These are phyloP conservation scores for Hyposoter didymator DNA, from an alignment of 2,888 invertebrate species.

Conservation along the genomic window DNA sequence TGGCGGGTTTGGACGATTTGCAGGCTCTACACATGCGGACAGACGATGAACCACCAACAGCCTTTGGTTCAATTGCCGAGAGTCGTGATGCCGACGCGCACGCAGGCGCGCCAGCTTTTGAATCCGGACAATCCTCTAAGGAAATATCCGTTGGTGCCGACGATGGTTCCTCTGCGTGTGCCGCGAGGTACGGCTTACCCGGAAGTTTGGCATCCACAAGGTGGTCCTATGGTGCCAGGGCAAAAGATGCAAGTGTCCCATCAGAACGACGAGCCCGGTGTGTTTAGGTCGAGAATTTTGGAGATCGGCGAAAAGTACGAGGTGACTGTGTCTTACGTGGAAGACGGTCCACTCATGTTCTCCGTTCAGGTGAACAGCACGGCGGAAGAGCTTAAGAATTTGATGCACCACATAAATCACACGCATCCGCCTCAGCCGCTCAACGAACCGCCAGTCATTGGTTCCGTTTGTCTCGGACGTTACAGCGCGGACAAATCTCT, in stretches of 20 bases:
- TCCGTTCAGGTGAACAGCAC: slow-evolving; percentile 89
- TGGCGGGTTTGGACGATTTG: neutral
- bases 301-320: slow-evolving; percentile 87
- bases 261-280: slow-evolving; percentile 74
- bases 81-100: slow-evolving; percentile 12
- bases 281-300: slow-evolving; percentile 82
- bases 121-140: neutral
- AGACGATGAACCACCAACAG: neutral
- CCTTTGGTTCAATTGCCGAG: neutral
- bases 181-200: slow-evolving; percentile 18
- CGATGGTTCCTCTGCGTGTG: neutral
- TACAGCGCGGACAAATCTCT: slow-evolving; percentile 89
- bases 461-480: slow-evolving; percentile 91
- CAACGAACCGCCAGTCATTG: slow-evolving; percentile 89
- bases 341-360: slow-evolving; percentile 92
- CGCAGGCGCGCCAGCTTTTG: neutral
- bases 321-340: slow-evolving; percentile 91
- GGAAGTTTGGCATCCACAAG: slow-evolving; percentile 50
- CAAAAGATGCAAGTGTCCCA: slow-evolving; percentile 41
- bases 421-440: slow-evolving; percentile 86
- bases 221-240: neutral
- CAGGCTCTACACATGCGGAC: neutral
- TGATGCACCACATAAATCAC: slow-evolving; percentile 91
- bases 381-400: slow-evolving; percentile 87
- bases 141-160: slow-evolving; percentile 5